Conservation (phyloP, 1,140 invertebrate species). For the Microplitis mediator region DNA sequence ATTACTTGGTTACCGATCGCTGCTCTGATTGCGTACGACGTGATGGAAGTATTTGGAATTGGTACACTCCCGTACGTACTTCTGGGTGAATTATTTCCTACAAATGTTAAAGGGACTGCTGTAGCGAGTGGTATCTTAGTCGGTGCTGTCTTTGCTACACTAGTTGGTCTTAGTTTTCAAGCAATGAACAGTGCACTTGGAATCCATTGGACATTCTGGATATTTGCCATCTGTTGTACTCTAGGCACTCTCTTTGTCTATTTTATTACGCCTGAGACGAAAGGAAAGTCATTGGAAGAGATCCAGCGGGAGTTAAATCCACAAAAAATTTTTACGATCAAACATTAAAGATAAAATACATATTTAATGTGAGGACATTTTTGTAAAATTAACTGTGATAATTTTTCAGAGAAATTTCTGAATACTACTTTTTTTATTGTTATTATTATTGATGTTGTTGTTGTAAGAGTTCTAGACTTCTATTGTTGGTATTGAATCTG, state of each 20-base stretch:
- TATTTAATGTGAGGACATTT: background rate
- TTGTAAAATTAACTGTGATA: background rate
- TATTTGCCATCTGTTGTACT: constrained; percentile 69
- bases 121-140: constrained; percentile 49
- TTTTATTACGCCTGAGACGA: constrained; percentile 75
- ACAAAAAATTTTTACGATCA: background rate
- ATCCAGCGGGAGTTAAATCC: constrained; percentile 62
- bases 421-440: no score
- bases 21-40: constrained; percentile 48
- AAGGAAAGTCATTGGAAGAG: constrained; percentile 72
- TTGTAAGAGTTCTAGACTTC: no score
- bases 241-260: constrained; percentile 65
- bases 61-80: constrained; percentile 68
- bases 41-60: constrained; percentile 58
- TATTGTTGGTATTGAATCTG: no score
- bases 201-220: constrained; percentile 70
- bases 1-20: constrained; percentile 52
- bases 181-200: constrained; percentile 63
- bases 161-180: constrained; percentile 66
- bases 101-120: constrained; percentile 63
- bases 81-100: constrained; percentile 66
- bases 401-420: background rate
- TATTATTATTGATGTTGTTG: no score
- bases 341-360: background rate
- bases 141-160: constrained; percentile 64